phyloP scores from a whole-genome alignment of 1,140 invertebrate genomes.

The Zaprionus kolodkinae region DNA sequence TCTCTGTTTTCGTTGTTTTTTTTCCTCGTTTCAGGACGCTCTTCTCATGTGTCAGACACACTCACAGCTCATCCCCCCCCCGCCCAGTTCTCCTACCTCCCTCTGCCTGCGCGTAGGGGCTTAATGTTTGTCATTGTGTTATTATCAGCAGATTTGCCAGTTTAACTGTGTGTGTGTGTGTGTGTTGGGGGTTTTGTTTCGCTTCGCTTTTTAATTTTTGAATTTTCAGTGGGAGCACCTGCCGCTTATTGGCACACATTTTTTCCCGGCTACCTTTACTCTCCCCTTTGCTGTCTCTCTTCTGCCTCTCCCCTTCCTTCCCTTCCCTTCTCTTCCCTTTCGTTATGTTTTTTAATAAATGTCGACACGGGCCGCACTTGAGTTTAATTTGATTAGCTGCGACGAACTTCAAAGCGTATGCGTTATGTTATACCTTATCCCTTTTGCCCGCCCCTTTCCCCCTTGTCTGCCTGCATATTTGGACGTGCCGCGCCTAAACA shows the following conservation, averaged over 20 bases:
- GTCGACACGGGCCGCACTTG: conserved; percentile 51
- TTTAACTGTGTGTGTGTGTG: neutral
- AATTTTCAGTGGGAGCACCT: too few species aligned
- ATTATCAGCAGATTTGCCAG: conserved; percentile 47
- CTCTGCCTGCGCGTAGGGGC: neutral
- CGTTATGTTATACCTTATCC: conserved; percentile 28
- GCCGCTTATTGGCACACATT: conserved; percentile 55
- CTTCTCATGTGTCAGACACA: conserved; percentile 49
- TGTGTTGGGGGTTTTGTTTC: conserved; percentile 16
- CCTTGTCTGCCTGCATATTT: conserved; percentile 30
- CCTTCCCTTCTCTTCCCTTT: neutral
- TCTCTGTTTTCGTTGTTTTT: conserved; percentile 6
- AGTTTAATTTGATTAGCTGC: conserved; percentile 73
- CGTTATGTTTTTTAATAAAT: conserved; percentile 66
- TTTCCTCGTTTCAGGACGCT: conserved; percentile 17
- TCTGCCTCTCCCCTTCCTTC: neutral
- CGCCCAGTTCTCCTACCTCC: too few species aligned
- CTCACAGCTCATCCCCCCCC: conserved; percentile 8
- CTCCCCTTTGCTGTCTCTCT: neutral
- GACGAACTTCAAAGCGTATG: conserved; percentile 54
- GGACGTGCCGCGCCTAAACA: conserved; percentile 46
- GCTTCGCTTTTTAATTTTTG: too few species aligned
- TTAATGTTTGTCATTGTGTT: conserved; percentile 49
- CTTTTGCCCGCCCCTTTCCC: neutral
- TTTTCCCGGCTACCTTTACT: neutral